Percentiles rank a stretch among this genome's conserved stretches.
These are phyloP conservation scores for Sycophaga agraensis DNA, from an alignment of 1,140 invertebrate species.

Conservation along the genomic window DNA sequence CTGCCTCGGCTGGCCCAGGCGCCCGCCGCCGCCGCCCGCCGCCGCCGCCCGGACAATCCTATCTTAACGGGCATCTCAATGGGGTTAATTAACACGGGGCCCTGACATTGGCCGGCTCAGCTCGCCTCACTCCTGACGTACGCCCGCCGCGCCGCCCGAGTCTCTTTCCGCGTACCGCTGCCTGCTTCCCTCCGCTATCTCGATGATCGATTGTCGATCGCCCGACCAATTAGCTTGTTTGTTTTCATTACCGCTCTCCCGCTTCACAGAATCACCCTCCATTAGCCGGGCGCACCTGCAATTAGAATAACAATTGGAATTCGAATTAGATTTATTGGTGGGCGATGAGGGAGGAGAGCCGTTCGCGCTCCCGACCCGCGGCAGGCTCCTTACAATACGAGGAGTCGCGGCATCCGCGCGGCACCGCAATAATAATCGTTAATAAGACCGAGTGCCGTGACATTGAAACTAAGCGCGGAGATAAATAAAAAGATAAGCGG, in stretches of 20 bases:
- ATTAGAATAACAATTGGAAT: too few relatives aligned
- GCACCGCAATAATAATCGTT: too few relatives aligned
- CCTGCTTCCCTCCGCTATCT: neutral
- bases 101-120: neutral
- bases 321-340: too few relatives aligned
- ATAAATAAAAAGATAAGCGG: too few relatives aligned
- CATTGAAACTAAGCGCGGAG: too few relatives aligned
- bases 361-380: too few relatives aligned
- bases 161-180: neutral
- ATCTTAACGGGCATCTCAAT: constrained; percentile 50
- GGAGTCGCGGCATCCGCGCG: too few relatives aligned
- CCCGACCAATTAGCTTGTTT: neutral
- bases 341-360: too few relatives aligned
- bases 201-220: neutral
- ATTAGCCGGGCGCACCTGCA: too few relatives aligned
- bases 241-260: neutral
- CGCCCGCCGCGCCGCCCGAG: neutral
- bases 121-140: neutral
- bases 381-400: too few relatives aligned
- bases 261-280: too few relatives aligned
- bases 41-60: constrained; percentile 46
- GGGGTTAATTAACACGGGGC: constrained; percentile 51
- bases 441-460: too few relatives aligned
- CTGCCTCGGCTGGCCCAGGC: neutral
- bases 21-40: neutral